A percentile compares a stretch with the other conserved stretches of the same genome.
Conservation (phyloP, 2,797 vertebrate genomes). For the Sebastes iracundus region DNA sequence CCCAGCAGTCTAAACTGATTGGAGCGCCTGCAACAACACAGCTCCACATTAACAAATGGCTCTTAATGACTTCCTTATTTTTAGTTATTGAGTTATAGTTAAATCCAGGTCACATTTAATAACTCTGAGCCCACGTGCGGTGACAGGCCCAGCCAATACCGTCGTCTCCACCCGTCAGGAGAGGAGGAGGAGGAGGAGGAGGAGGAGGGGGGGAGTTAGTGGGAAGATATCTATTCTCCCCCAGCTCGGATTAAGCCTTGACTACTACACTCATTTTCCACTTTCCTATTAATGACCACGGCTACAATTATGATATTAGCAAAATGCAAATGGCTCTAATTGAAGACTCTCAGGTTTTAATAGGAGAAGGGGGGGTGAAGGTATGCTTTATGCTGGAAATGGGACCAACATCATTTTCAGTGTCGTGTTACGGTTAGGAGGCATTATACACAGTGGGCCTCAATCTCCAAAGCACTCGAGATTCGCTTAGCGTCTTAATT, state of each 20-base stretch:
- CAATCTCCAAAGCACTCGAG: constrained; percentile 85
- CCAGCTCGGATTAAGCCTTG: constrained; percentile 71
- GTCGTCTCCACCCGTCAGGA: constrained; percentile 54
- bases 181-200: not conserved
- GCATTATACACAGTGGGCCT: constrained; percentile 81
- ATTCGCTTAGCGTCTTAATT: constrained; percentile 87
- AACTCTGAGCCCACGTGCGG: constrained; percentile 51
- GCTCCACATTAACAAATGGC: constrained; percentile 57
- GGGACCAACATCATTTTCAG: constrained; percentile 78
- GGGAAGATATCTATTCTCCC: constrained; percentile 66
- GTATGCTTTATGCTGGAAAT: constrained; percentile 75
- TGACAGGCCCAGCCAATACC: constrained; percentile 63
- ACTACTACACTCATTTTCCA: constrained; percentile 80
- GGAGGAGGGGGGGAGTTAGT: constrained; percentile 15
- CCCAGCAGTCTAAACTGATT: constrained; percentile 12
- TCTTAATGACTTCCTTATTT: constrained; percentile 74
- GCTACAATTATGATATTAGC: constrained; percentile 88
- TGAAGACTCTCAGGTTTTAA: constrained; percentile 86
- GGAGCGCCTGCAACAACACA: constrained; percentile 40
- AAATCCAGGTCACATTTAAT: constrained; percentile 77
- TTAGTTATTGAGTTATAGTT: constrained; percentile 79
- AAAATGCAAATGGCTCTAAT: constrained; percentile 86
- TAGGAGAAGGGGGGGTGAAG: constrained; percentile 70
- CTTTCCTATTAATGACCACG: constrained; percentile 83
- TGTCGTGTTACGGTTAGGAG: constrained; percentile 79